Base-by-base conservation (phyloP, 2,797 vertebrate species). In the Limosa lapponica region DNA sequence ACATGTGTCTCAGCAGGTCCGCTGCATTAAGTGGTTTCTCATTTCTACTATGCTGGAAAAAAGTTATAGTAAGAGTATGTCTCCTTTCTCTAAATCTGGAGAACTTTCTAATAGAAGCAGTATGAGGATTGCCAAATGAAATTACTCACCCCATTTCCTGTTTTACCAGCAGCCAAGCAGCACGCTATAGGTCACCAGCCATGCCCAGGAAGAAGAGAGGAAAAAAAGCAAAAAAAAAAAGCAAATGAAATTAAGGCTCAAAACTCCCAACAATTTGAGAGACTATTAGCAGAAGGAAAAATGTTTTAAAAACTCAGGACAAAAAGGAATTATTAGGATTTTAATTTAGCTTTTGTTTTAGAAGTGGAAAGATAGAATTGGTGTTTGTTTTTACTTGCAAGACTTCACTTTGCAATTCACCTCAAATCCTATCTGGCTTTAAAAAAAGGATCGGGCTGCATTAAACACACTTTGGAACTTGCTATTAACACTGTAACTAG, bases 131-230 rank as follows among this genome's bases (percentile, higher is more conserved):
- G 92, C 94, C 95, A 91, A 83, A 85, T 84, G 79, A 87, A 91
- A 92, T 90, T 95, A 98, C 98, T 98, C 97, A 98, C 98, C 97
- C 97, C 96, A 97, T 97, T 98, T 98, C 97, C 97, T 98, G 97
- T 97, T 98, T 98, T 97, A 98, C 94, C 96, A 97, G 74, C 92
- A 98, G 98, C 98, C 97, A 98, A 37, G 97, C 97, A 96, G 98
- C 98, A 96, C 94, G 96, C 98, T 98, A 94, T 57, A 96, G 91
- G 87, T 86, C 97, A 96, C 64, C 88, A 96, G 94, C 90, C 95
- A 95, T 61, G 95, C 89, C 97, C 97, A 97, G 83, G 93, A 96
- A 97, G 73, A 89, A 88, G 59, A 95, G 51, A 48, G 74, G 39
- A 64, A 58, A 55, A 17, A 32, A 43, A 19, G 25, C 24, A 49